Conservation (phyloP, 37 sponge, comb jelly and placozoan species). For the Halichondria panicea region DNA sequence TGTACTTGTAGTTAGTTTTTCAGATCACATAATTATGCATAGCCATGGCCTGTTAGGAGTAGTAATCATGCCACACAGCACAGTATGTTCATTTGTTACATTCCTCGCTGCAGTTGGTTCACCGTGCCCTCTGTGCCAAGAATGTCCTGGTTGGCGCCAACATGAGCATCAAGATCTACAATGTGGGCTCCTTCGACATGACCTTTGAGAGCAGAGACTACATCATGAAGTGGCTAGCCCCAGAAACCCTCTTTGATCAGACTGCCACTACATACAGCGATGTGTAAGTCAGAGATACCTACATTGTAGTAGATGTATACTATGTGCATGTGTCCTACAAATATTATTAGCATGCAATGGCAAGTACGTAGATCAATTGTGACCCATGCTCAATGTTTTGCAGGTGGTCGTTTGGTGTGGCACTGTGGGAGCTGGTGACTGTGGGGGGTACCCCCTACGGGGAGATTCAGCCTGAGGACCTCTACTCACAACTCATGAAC, state of each 20-base stretch:
- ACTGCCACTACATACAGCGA: slow-evolving; percentile 51
- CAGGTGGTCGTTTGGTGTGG: slow-evolving; percentile 77
- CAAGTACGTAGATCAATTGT: too few relatives aligned
- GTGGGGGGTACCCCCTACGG: slow-evolving; percentile 69
- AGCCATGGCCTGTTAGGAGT: too few relatives aligned
- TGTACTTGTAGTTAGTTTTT: too few relatives aligned
- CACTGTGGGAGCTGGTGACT: slow-evolving; percentile 79
- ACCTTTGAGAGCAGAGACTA: slow-evolving; percentile 11
- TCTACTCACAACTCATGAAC: slow-evolving; percentile 43
- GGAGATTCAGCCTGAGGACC: slow-evolving; percentile 31
- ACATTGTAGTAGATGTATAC: too few relatives aligned
- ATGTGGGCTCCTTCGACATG: slow-evolving; percentile 49
- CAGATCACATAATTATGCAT: too few relatives aligned
- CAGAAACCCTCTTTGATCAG: slow-evolving; percentile 58
- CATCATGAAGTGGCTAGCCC: slow-evolving; percentile 62
- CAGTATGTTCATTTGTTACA: too few relatives aligned
- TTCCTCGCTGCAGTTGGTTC: slow-evolving; percentile 64
- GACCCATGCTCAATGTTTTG: too few relatives aligned
- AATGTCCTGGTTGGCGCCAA: slow-evolving; percentile 73
- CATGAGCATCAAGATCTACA: slow-evolving; percentile 71
- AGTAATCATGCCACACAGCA: too few relatives aligned
- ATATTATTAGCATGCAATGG: too few relatives aligned
- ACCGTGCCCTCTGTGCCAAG: slow-evolving; percentile 66
- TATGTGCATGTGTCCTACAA: too few relatives aligned
- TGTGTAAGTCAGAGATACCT: slow-evolving; percentile 52